Evolutionary conservation across 2,113 vertebrate species (phyloP).

Genomic region (Danio rerio): GRCz12tu NC_133180.1:28170001-28170500

Average conservation of each 20-base stretch:
- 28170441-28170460: not conserved
- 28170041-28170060: no score
- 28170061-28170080: no score
- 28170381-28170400: constrained; percentile 24
- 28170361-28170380: constrained; percentile 51
- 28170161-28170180: constrained; percentile 51
- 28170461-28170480: not conserved
- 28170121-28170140: no score
- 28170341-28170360: constrained; percentile 65
- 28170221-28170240: not conserved
- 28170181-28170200: constrained; percentile 7
- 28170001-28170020: no score
- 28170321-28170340: constrained; percentile 66
- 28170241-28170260: not conserved
- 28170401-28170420: constrained; percentile 24
- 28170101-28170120: no score
- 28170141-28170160: constrained; percentile 29
- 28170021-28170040: no score
- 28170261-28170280: not conserved
- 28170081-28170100: no score
- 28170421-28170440: not conserved
- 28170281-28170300: not conserved
- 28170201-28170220: not conserved
- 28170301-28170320: constrained; percentile 36
- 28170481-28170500: not conserved